Conservation (phyloP, 1,140 invertebrate genomes). For the Arctopsyche grandis region DNA sequence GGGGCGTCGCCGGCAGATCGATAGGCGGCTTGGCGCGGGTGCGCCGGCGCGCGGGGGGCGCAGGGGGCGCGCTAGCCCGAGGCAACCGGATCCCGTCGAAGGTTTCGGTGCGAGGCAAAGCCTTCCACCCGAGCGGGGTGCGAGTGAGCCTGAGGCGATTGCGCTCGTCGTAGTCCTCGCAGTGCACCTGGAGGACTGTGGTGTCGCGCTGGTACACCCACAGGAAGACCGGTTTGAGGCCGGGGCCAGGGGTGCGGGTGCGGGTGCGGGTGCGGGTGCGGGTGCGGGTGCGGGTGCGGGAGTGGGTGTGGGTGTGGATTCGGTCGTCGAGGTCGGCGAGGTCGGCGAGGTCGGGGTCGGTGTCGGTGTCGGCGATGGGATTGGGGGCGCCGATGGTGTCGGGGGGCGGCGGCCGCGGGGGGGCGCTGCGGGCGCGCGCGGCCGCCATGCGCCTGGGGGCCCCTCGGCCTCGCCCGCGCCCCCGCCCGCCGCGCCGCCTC, state of each 20-base stretch:
- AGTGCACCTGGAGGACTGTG: conserved; percentile 81
- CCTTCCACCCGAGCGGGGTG: conserved; percentile 81
- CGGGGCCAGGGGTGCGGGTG: conserved; percentile 70
- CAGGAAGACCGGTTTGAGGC: conserved; percentile 76
- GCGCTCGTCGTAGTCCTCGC: conserved; percentile 85
- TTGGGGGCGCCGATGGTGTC: conserved; percentile 46
- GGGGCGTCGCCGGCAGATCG: conserved; percentile 56
- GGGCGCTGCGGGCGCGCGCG: conserved; percentile 55
- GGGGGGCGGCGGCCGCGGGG: conserved; percentile 54
- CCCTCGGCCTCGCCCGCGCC: conserved; percentile 55
- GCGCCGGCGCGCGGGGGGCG: conserved; percentile 55
- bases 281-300: too few relatives aligned
- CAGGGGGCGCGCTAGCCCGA: conserved; percentile 54
- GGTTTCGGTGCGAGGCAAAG: conserved; percentile 79
- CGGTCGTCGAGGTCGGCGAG: too few relatives aligned
- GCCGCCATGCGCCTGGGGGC: conserved; percentile 43
- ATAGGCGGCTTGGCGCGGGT: conserved; percentile 17
- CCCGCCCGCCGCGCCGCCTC: conserved; percentile 56
- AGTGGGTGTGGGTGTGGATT: too few relatives aligned
- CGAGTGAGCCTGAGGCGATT: conserved; percentile 84
- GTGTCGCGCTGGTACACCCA: conserved; percentile 83
- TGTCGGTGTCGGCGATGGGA: conserved; percentile 46
- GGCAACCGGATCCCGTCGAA: conserved; percentile 70
- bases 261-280: conserved; percentile 57
- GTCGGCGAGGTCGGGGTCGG: conserved; percentile 65